Evolutionary conservation across 2,113 vertebrate genomes (phyloP), one percentile per base, ranked within the genome.

Genomic region (Istiophorus platypterus): DNA sequence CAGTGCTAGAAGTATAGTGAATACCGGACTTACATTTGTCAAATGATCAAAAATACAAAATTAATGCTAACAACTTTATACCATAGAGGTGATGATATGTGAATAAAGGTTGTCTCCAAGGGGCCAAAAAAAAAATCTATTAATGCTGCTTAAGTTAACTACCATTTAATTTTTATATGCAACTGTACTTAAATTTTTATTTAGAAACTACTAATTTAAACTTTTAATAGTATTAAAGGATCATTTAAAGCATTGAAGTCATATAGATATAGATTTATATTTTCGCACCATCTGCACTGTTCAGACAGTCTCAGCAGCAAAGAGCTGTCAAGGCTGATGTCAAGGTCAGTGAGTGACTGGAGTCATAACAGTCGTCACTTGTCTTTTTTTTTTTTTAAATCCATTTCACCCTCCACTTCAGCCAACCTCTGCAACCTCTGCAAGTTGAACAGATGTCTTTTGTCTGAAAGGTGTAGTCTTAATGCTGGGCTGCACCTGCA

Each of bases 361-460:
- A 63, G 26, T 77, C 67, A 41, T 18, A 58, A 31, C 58, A 58
- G 29, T 51, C 57, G 49, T 75, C 71, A 75, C 42, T 0, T 0
- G 39, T 64, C 68, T 27, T 13, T 39, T 9, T 39, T 39, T 39
- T 39, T 39, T 7, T 52, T 0, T 34, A 29, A 78, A 27, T 49
- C 22, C 14, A 26, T 69, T 75, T 45, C 31, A 22, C 47, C 27
- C 24, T 74, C 17, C 27, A 37, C 20, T 17, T 39, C 24, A 56
- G n/a, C 29, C 31, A 31, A n/a, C 47, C 5, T 45, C 49, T 81
- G 11, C 34, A 37, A 37, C n/a, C n/a, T n/a, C n/a, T n/a, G n/a
- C 24, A 69, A 15, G n/a, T 22, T 65, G 51, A 59, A 77, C 13
- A 0, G 74, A 72, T 74, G 49, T 11, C 31, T 27, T 74, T 70